A percentile compares a stretch with the other conserved stretches of the same genome.
phyloP scores from a whole-genome alignment of 2,888 invertebrate genomes.

The Mayetiola destructor region DNA sequence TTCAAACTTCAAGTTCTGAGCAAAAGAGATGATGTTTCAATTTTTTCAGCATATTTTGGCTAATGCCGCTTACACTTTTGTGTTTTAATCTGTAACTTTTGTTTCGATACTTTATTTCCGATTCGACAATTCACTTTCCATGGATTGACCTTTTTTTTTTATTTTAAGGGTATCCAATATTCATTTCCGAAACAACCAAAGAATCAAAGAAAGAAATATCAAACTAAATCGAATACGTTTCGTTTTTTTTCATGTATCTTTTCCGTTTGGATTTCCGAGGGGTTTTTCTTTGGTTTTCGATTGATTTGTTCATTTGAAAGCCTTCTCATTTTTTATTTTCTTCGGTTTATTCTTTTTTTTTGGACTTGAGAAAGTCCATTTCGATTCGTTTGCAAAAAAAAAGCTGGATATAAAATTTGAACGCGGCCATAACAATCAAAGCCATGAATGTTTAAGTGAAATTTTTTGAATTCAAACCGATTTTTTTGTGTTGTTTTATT shows the following conservation, averaged over 20 bases:
- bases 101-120: neutral
- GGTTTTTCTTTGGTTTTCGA: no score
- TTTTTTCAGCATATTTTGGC: no score
- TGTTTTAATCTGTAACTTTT: neutral
- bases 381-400: neutral
- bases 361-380: neutral
- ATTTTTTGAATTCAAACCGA: conserved; percentile 8
- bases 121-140: neutral
- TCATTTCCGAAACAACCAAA: neutral
- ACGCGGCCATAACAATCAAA: neutral
- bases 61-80: neutral
- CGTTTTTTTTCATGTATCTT: conserved; percentile 4
- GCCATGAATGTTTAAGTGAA: conserved; percentile 5
- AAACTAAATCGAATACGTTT: neutral
- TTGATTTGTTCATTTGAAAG: neutral
- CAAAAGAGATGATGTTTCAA: no score
- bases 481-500: neutral
- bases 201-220: neutral
- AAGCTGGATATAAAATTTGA: neutral
- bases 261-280: conserved; percentile 7
- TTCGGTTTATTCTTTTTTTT: neutral
- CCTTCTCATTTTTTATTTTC: neutral
- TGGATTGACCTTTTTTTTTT: neutral
- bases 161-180: no score
- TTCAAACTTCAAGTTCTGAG: no score